phyloP scores from a whole-genome alignment of 2,797 vertebrate genomes.

The Pseudochirops corinnae region DNA sequence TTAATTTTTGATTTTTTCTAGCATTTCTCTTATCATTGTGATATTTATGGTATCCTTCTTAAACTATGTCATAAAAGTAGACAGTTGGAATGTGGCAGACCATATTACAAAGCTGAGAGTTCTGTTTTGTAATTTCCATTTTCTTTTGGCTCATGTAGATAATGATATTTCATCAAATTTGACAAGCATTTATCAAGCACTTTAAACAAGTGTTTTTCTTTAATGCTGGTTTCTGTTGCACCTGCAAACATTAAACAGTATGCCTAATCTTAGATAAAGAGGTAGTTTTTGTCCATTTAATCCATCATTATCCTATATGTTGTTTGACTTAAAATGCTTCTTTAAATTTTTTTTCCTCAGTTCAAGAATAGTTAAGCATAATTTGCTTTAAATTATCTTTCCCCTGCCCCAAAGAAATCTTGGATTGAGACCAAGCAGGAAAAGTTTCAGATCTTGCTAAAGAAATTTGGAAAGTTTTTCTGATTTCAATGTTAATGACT shows the following conservation, averaged over 20 bases:
- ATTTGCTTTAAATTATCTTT: constrained; percentile 28
- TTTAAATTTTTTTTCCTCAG: constrained; percentile 32
- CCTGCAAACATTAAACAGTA: not conserved
- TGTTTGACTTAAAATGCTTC: constrained; percentile 5
- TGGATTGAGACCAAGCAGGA: not conserved
- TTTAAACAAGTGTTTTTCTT: not conserved
- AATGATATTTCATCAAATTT: constrained; percentile 35
- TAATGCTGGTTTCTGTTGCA: not conserved
- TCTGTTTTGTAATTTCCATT: not conserved
- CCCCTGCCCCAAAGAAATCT: constrained; percentile 4
- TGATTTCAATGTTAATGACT: not conserved
- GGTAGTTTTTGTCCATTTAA: not conserved
- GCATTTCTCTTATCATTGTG: not conserved
- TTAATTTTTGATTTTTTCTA: not conserved
- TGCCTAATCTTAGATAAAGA: not conserved
- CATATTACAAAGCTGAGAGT: not conserved
- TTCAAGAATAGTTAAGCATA: constrained; percentile 12
- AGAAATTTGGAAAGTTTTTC: constrained; percentile 43
- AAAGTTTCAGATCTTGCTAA: constrained; percentile 25
- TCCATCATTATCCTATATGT: not conserved
- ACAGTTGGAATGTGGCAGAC: not conserved
- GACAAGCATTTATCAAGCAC: constrained; percentile 9
- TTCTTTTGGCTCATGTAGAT: not conserved
- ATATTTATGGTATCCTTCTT: constrained; percentile 16
- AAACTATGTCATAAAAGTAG: not conserved